Base-by-base conservation (phyloP, 1,140 invertebrate genomes). In the Drosophila kurseongensis region DNA sequence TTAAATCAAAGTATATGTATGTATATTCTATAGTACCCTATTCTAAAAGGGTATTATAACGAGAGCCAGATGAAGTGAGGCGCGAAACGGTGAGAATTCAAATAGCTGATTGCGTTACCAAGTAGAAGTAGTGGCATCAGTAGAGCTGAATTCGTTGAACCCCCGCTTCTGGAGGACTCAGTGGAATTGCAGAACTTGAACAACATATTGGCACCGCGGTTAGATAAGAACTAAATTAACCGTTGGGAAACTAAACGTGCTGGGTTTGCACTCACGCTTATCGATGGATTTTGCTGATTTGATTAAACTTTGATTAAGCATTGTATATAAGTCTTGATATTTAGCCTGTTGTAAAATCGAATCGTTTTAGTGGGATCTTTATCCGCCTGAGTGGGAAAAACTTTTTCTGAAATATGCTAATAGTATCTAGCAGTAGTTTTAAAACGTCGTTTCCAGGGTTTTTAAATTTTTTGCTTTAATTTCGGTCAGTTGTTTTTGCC, bases 271-370 rank as follows among this genome's bases (percentile, higher is more conserved):
- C 12, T 44, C 18, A 36, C 5, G 29, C 41, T 50, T 71, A 71
- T 71, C 68, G 57, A 14, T 8, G 14, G 41, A n/a, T 16, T 9
- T 65, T 44, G 29, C 61, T 61, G 57, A 65, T 67, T 66, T 66
- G 16, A 66, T 65, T 67, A 48, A 23, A 32, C 36, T 14, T 65
- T 65, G 23, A 66, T 66, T 66, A 63, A 16, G 59, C 5, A 16
- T 40, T 66, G 48, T 36, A 55, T 32, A 67, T 32, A 42, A 5
- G 12, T 16, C 8, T 27, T 42, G 65, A 66, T 42, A 16, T 27
- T 65, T 29, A 2, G 6, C 42, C 16, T 36, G 36, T 36, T 14
- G 2, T 5, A 12, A 62, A 45, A 29, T 18, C 18, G 14, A 63
- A 61, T 65, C 18, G 27, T 12, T 9, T 5, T 27, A 45, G 23